A percentile compares a stretch with the other conserved stretches of the same genome.
Conservation (phyloP, 2,797 vertebrate species). For the Threskiornis aethiopicus region DNA sequence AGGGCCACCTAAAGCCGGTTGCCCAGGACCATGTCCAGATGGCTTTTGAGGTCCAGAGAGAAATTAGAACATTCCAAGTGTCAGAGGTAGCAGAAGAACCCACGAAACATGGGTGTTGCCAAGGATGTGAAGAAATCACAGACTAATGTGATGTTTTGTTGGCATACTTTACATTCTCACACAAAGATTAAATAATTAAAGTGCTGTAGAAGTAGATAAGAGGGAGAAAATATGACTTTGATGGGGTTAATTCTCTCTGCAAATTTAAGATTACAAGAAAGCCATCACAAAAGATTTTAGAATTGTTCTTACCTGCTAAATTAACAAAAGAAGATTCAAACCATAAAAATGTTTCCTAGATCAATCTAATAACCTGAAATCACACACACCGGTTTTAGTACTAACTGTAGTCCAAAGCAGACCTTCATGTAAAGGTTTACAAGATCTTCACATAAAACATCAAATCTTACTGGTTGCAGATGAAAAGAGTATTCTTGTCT, state of each 20-base stretch:
- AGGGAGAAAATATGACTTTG: background rate
- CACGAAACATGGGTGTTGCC: background rate
- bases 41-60: background rate
- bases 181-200: background rate
- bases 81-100: background rate
- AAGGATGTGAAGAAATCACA: background rate
- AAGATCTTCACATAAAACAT: background rate
- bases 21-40: background rate
- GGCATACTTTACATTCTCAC: background rate
- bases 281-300: background rate
- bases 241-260: background rate
- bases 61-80: background rate
- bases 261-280: background rate
- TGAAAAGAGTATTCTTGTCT: background rate
- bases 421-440: background rate
- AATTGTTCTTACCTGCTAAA: background rate
- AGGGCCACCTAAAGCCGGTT: accelerated
- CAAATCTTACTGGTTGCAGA: background rate
- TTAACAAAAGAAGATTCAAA: background rate
- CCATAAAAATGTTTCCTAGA: background rate
- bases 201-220: background rate
- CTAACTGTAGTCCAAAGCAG: background rate
- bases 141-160: background rate
- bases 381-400: background rate
- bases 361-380: background rate